phyloP scores from a whole-genome alignment of 1,140 invertebrate species.

The Drosophila watanabei region DNA sequence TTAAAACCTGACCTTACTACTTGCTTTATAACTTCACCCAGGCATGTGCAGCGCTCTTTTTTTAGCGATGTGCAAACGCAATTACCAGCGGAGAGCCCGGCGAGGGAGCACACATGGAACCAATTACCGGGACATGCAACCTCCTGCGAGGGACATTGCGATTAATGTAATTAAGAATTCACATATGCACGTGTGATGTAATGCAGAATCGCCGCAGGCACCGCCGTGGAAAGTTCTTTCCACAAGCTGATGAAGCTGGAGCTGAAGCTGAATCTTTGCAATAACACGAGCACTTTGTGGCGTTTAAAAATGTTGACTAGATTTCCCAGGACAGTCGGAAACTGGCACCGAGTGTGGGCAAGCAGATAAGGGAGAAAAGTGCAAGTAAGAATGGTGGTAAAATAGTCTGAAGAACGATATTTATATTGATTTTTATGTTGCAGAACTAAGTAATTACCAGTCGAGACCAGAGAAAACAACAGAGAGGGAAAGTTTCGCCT shows the following conservation, averaged over 20 bases:
- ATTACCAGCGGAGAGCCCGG: not conserved
- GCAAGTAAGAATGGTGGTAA: not conserved
- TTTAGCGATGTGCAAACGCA: slow-evolving; percentile 15
- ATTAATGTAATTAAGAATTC: slow-evolving; percentile 64
- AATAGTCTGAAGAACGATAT: not conserved
- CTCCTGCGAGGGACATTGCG: slow-evolving; percentile 16
- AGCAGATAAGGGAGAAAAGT: slow-evolving; percentile 7
- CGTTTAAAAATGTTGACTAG: slow-evolving; percentile 62
- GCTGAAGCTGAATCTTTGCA: slow-evolving; percentile 21
- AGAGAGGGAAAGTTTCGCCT: slow-evolving; percentile 39
- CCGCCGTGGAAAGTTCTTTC: slow-evolving; percentile 1
- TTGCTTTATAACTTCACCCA: slow-evolving; percentile 3
- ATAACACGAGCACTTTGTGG: slow-evolving; percentile 57
- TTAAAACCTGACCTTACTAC: slow-evolving; percentile 7
- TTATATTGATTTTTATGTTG: slow-evolving; percentile 5
- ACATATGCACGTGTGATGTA: slow-evolving; percentile 35
- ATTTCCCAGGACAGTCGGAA: slow-evolving; percentile 33
- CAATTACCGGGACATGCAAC: slow-evolving; percentile 44
- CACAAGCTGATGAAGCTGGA: slow-evolving; percentile 18
- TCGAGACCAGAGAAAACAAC: slow-evolving; percentile 20
- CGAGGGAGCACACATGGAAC: slow-evolving; percentile 27
- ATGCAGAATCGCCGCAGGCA: slow-evolving; percentile 42
- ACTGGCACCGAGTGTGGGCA: not conserved
- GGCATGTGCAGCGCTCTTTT: not conserved
- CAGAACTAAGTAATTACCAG: slow-evolving; percentile 1